Evolutionary conservation across 35 echinoderm and acorn worm species (phyloP).

Genomic region (Strongylocentrotus purpuratus): DNA sequence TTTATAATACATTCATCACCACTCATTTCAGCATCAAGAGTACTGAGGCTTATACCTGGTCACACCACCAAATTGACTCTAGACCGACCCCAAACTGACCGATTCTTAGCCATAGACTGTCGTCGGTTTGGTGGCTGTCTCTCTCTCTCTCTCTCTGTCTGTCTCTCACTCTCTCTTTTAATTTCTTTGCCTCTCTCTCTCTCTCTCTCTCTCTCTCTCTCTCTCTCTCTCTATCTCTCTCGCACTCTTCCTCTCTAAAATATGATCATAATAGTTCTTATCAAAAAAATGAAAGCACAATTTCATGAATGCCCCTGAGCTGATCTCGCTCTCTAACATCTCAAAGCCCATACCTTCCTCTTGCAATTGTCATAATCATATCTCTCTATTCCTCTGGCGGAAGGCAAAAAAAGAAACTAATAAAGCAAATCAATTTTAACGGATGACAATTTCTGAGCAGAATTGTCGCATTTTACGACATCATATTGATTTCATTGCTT

Average conservation of each 20-base stretch:
- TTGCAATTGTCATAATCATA: background rate
- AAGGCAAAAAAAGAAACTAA: background rate
- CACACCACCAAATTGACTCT: too few species aligned
- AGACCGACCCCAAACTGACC: too few species aligned
- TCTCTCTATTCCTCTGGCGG: background rate
- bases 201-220: background rate
- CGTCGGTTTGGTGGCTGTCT: too few species aligned
- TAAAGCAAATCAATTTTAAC: conserved; percentile 4
- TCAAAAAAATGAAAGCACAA: background rate
- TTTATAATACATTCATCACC: too few species aligned
- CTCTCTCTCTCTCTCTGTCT: background rate
- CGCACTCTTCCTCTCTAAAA: too few species aligned
- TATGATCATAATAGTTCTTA: too few species aligned
- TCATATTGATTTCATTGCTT: background rate
- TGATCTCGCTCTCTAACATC: background rate
- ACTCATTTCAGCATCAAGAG: too few species aligned
- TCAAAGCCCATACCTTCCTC: background rate
- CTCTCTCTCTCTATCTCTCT: background rate
- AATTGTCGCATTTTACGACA: background rate
- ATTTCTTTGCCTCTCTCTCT: background rate
- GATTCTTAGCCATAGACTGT: too few species aligned
- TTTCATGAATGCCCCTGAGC: background rate
- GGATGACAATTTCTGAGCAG: background rate
- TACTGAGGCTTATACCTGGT: too few species aligned
- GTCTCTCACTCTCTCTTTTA: background rate